Percentiles rank a stretch among this genome's conserved stretches.
Conservation (phyloP, 2,888 invertebrate species). For the Bimastos eiseni region DNA sequence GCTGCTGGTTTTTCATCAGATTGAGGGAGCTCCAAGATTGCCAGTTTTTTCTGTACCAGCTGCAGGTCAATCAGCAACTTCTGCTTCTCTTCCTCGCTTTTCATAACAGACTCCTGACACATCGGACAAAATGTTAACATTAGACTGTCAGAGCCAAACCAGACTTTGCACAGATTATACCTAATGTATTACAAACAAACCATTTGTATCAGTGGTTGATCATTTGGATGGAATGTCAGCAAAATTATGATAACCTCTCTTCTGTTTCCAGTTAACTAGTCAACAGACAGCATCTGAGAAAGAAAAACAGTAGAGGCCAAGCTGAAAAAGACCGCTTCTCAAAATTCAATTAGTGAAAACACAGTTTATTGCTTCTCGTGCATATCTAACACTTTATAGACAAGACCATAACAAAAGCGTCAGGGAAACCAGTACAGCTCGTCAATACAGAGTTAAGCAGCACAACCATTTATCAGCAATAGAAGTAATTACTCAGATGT, state of each 20-base stretch:
- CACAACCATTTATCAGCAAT: neutral
- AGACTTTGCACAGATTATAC: neutral
- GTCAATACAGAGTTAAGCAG: neutral
- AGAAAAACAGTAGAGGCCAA: neutral
- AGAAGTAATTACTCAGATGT: neutral
- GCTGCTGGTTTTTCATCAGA: neutral
- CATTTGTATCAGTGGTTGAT: neutral
- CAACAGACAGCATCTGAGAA: neutral
- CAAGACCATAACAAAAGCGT: no score
- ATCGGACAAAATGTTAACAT: neutral
- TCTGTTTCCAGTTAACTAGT: neutral
- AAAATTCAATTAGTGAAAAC: neutral
- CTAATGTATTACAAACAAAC: neutral
- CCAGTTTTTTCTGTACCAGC: neutral
- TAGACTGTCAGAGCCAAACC: neutral
- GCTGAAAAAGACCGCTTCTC: neutral
- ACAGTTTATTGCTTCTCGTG: neutral
- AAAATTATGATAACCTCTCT: neutral
- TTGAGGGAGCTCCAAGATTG: neutral
- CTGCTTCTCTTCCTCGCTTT: neutral
- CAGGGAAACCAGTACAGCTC: no score
- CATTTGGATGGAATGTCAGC: neutral
- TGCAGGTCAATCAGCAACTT: neutral
- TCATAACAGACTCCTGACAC: neutral
- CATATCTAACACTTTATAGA: neutral